Conservation (phyloP, 2,888 invertebrate genomes). For the Harpalus rufipes region DNA sequence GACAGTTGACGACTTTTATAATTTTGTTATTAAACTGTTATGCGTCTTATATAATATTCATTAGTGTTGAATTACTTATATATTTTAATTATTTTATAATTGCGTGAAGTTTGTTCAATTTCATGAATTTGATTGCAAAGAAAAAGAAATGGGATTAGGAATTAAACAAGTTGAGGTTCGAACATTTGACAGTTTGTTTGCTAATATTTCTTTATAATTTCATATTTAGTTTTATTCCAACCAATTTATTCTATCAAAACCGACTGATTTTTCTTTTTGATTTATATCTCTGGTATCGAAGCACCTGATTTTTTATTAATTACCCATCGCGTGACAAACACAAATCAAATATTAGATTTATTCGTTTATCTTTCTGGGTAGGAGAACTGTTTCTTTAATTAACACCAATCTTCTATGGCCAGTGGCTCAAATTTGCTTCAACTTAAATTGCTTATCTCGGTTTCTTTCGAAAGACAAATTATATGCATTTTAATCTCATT, state of each 20-base stretch:
- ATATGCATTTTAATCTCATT: no score
- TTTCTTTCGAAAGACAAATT: neutral
- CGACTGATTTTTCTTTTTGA: neutral
- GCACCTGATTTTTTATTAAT: constrained; percentile 16
- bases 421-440: constrained; percentile 15
- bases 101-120: no score
- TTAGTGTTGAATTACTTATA: no score
- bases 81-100: no score
- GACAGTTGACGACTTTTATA: no score
- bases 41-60: no score
- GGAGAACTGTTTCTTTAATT: constrained; percentile 32
- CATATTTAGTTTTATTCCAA: neutral
- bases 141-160: no score
- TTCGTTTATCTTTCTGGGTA: constrained; percentile 7
- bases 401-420: neutral
- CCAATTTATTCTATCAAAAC: neutral
- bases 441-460: neutral
- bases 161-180: neutral
- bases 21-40: no score
- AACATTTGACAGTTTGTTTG: neutral
- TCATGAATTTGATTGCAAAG: no score
- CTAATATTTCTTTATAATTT: neutral
- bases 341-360: constrained; percentile 21
- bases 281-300: neutral
- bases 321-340: constrained; percentile 11